Evolutionary conservation across 2,888 invertebrate genomes (phyloP), one percentile per base, ranked within the genome.

Genomic region (Rapana venosa): DNA sequence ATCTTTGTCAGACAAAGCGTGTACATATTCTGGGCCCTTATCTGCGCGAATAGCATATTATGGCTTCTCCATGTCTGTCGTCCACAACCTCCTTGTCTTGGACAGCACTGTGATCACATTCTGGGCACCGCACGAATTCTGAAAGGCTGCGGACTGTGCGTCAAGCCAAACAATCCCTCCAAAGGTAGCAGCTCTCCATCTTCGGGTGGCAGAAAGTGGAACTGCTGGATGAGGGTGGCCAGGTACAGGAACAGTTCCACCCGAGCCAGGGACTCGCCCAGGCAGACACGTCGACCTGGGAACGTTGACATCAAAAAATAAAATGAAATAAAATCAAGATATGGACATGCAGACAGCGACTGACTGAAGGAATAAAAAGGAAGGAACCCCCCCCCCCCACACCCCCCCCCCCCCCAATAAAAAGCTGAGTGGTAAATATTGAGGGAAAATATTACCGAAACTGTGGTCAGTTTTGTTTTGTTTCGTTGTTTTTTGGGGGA

Each of bases 161-260:
- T 47, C 26, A 83, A 0, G 36, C 83, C 83, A 22, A 74, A 8
- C 22, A 47, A 4, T 20, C 83, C 83, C 22, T 47, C 20, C 47
- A 83, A 83, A 83, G 83, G 36, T 47, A 47, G 83, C 83, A 83
- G 47, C 26, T 36, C 4, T 11, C 83, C 83, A 22, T 74, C 74
- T 47, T 36, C 47, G 22, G 83, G 47, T 22, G 83, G 83, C 83
- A 83, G 83, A 47, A 83, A 83, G 26, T 32, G 83, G 83, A 83
- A 83, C 17, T 22, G 36, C 26, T 83, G 83, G 32, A 83, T 36
- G 20, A 83, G 13, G 47, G 2, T 26, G 47, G 83, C 8, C 83
- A 83, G 83, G 47, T 47, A 83, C 32, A 83, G 83, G 26, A 83
- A 83, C 32, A 83, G 83, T 20, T 36, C 36, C 47, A 83, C 22